Conservation (phyloP, 2,797 vertebrate genomes). For the Pangasius sanitwongsei region DNA sequence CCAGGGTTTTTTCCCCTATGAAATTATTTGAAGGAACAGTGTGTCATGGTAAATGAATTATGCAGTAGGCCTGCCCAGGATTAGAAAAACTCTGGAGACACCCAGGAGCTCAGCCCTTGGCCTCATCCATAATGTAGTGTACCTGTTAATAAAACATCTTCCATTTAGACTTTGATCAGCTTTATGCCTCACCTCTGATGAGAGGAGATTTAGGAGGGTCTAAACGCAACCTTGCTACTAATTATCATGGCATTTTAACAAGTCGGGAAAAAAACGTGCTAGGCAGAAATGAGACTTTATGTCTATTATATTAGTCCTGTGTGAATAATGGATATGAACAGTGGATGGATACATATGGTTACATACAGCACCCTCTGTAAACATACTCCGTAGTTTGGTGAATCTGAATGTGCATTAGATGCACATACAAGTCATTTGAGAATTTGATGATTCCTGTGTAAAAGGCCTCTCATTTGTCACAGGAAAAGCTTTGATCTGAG, state of each 20-base stretch:
- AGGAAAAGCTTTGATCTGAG: conserved; percentile 4
- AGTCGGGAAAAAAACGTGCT: background rate
- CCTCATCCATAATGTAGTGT: conserved; percentile 68
- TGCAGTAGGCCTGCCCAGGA: conserved; percentile 62
- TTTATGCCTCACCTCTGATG: conserved; percentile 36
- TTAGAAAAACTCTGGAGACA: conserved; percentile 64
- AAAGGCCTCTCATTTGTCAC: background rate
- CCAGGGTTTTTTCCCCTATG: conserved; percentile 25
- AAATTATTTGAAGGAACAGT: conserved; percentile 55
- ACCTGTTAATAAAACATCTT: conserved; percentile 78
- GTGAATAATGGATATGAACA: background rate
- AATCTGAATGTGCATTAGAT: background rate
- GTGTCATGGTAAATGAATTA: conserved; percentile 72
- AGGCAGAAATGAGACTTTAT: background rate
- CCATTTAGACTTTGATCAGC: conserved; percentile 70
- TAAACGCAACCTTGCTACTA: conserved; percentile 24
- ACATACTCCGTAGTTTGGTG: background rate
- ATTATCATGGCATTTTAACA: conserved; percentile 41
- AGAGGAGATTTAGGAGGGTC: background rate
- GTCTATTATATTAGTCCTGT: background rate
- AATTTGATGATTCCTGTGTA: background rate
- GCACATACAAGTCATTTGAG: background rate
- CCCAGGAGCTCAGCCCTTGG: conserved; percentile 59
- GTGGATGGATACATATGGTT: too few relatives aligned
- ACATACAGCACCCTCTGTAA: background rate